These are phyloP conservation scores for Abscondita cerata DNA, from an alignment of 2,888 invertebrate species.

Conservation along the genomic window DNA sequence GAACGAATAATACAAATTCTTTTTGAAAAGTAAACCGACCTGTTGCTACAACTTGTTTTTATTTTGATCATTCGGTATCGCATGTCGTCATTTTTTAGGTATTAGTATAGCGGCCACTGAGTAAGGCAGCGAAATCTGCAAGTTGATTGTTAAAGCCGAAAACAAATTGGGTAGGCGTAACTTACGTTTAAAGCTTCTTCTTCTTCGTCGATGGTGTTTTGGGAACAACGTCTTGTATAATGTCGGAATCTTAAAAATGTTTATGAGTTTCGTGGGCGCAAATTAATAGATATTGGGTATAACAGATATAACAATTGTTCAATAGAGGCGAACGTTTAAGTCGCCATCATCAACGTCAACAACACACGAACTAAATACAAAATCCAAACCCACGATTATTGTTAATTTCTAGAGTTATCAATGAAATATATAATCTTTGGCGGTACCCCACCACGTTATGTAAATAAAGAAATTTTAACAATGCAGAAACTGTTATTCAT, in stretches of 20 bases:
- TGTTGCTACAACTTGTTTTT: conserved; percentile 72
- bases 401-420: conserved; percentile 16
- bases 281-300: conserved; percentile 42
- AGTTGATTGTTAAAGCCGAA: neutral
- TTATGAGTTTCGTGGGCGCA: conserved; percentile 30
- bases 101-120: conserved; percentile 80
- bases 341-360: conserved; percentile 21
- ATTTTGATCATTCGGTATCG: conserved; percentile 65
- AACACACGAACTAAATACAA: conserved; percentile 18
- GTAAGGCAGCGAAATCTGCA: conserved; percentile 83
- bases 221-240: conserved; percentile 76
- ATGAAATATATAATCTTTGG: conserved; percentile 17
- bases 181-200: conserved; percentile 86
- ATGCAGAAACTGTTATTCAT: neutral
- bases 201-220: conserved; percentile 71
- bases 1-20: conserved; percentile 83
- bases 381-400: conserved; percentile 16
- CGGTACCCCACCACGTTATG: conserved; percentile 1
- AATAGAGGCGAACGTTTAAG: conserved; percentile 39
- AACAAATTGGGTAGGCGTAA: conserved; percentile 31
- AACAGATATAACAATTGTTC: conserved; percentile 46
- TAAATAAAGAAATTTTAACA: neutral
- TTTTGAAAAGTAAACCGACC: conserved; percentile 83
- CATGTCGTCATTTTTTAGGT: conserved; percentile 74
- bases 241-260: conserved; percentile 70